Base-by-base conservation (phyloP, 2,113 vertebrate species). In the Paralichthys olivaceus region DNA sequence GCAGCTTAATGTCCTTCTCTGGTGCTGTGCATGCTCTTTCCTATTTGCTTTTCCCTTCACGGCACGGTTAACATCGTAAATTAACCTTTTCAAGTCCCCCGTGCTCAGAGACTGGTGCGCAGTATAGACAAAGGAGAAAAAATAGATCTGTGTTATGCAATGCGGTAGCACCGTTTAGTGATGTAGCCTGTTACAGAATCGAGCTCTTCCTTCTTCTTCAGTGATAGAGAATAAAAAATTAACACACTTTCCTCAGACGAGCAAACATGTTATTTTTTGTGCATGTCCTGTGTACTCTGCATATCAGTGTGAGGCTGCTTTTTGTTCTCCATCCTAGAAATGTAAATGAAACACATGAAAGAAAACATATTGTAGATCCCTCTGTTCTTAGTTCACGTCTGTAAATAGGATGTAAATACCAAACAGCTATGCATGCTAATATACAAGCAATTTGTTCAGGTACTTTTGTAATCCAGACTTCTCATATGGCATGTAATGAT, bases 401-500 rank as follows among this genome's bases (percentile, higher is more conserved):
- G 96, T 99, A 98, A 96, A 98, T 98, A 98, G 87, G 91, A 75
- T 97, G 96, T 99, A 97, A 97, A 98, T 97, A 96, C 87, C 90
- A 94, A 95, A 93, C 93, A 96, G 88, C 96, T 96, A 95, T 97
- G 97, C 97, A 99, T 98, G 97, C 93, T 96, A 94, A 95, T 94
- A 96, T 94, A 95, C 95, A 97, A 96, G 95, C 94, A 94, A 96
- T 97, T 93, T 94, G 94, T 98, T 98, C 96, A 98, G 96, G 96
- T 97, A 97, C 96, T 97, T 98, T 95, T 96, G 95, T 98, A 98
- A 98, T 96, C 94, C 91, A 84, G 91, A 95, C 94, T 90, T 92
- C 89, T 93, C 91, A 93, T 94, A 92, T 91, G 96, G 97, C 97
- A 98, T 98, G 96, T 94, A 95, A 92, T 93, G 88, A 91, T 84